Evolutionary conservation across 2,113 vertebrate species (phyloP), one percentile per base, ranked within the genome.

Genomic region (Hippoglossus stenolepis): DNA sequence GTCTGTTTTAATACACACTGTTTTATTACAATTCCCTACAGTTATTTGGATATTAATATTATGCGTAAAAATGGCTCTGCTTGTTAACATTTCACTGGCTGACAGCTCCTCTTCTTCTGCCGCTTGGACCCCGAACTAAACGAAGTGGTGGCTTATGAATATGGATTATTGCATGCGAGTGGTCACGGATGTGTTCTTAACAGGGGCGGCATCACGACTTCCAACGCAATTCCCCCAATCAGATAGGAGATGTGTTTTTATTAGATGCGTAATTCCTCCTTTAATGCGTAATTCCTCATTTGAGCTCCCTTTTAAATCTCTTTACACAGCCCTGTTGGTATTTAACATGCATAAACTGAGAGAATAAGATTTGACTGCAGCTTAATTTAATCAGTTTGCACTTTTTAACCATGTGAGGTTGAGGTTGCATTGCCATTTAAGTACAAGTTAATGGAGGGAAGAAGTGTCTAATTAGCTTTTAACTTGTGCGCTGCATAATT

Each of bases 381-480:
- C 51, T 11, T 31, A 24, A 75, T 79, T 57, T 8, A 75, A 74
- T 77, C 49, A 58, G 8, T 51, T 57, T 57, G 61, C 31, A 66
- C 17, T 23, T 67, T 45, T 24, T 26, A 7, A 23, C 5, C n/a
- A 43, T 18, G 14, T 18, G 47, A 51, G 47, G 47, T 17, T 20
- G 5, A 51, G 47, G 47, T 51, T 47, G 7, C 18, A 6, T 5
- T 18, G 9, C 38, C n/a, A 73, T 49, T 56, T 59, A 67, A 54
- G 21, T 45, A 60, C 17, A 43, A 71, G 26, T 82, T 86, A 85
- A 86, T 86, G 66, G 75, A 67, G 76, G 47, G 43, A 60, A 9
- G 12, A 64, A 9, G 12, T 28, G 79, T 81, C 65, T 79, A 77
- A 89, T 89, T 85, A 86, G 59, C 63, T 51, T 20, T 24, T n/a